Percentiles rank a stretch among this genome's conserved stretches.
phyloP scores from a whole-genome alignment of 2,888 invertebrate species.

The Drosophila conformis region DNA sequence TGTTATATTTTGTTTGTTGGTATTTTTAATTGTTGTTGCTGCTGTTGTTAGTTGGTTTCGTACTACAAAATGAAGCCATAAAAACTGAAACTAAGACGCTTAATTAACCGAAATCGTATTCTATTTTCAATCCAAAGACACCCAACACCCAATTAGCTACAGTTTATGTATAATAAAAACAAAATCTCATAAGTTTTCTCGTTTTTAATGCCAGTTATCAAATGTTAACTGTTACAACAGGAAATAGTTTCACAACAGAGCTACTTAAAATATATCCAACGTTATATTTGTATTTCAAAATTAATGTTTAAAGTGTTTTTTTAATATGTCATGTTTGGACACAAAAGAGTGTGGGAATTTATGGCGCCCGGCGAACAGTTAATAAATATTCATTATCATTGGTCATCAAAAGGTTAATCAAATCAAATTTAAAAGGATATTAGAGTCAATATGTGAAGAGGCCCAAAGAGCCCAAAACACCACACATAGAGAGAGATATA shows the following conservation, averaged over 20 bases:
- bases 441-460: constrained; percentile 62
- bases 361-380: constrained; percentile 56
- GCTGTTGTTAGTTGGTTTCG: constrained; percentile 37
- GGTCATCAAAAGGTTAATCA: constrained; percentile 74
- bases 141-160: constrained; percentile 73
- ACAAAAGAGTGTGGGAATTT: constrained; percentile 69
- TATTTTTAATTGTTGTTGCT: constrained; percentile 17
- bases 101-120: constrained; percentile 72
- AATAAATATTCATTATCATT: constrained; percentile 78
- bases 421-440: constrained; percentile 75
- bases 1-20: constrained; percentile 44
- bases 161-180: constrained; percentile 64
- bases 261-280: constrained; percentile 47
- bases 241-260: constrained; percentile 39
- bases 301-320: constrained; percentile 49
- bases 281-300: constrained; percentile 46
- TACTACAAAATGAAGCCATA: constrained; percentile 72
- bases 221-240: constrained; percentile 66
- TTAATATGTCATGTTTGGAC: constrained; percentile 59
- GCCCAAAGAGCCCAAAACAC: constrained; percentile 25
- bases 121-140: constrained; percentile 33
- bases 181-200: constrained; percentile 39
- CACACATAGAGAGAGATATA: constrained; percentile 3
- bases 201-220: constrained; percentile 69
- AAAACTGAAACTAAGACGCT: constrained; percentile 64